Conservation (phyloP, 2,113 vertebrate genomes). For the Cnemophilus loriae region DNA sequence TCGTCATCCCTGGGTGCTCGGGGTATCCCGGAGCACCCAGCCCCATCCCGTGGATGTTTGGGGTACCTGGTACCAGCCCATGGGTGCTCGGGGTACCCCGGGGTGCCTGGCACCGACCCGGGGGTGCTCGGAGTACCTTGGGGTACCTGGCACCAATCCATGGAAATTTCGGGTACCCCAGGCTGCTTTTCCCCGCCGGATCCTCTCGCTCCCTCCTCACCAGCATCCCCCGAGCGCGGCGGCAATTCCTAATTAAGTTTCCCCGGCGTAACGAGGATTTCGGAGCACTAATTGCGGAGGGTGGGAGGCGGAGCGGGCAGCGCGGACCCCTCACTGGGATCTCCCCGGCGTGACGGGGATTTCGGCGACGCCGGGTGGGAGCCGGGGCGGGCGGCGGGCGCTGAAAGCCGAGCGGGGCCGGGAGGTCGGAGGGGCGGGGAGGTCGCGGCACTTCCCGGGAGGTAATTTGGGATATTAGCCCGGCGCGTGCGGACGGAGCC, state of each 20-base stretch:
- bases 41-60: accelerated
- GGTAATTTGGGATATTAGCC: conserved; percentile 28
- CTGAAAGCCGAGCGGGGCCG: neutral
- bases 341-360: accelerated
- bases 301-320: neutral
- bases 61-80: accelerated
- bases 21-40: neutral
- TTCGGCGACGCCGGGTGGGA: accelerated
- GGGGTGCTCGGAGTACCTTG: accelerated
- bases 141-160: accelerated
- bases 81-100: accelerated
- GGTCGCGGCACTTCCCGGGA: conserved; percentile 33
- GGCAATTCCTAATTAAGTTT: accelerated
- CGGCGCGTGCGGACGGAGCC: conserved; percentile 19
- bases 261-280: accelerated
- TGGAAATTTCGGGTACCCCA: neutral
- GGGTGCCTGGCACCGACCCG: accelerated
- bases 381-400: neutral
- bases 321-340: accelerated
- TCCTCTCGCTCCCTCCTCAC: accelerated
- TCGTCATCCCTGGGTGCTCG: accelerated
- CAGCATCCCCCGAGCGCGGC: neutral
- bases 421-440: neutral
- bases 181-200: neutral
- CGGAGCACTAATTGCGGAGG: neutral